Percentiles rank a stretch among this genome's conserved stretches.
phyloP scores from a whole-genome alignment of 2,888 invertebrate genomes.

The Cinara cedri region DNA sequence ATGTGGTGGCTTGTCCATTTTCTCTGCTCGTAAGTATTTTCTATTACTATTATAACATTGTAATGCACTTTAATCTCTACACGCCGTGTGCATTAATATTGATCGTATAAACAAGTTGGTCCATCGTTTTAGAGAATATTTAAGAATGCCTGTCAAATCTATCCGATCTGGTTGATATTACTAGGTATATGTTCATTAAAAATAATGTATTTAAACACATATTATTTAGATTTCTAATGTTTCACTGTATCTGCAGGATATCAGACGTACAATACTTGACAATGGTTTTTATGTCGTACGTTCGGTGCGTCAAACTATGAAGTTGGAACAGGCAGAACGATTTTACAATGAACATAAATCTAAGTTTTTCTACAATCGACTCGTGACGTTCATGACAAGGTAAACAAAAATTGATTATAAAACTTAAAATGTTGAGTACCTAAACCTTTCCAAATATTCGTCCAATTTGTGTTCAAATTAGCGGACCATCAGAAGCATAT shows the following conservation, averaged over 20 bases:
- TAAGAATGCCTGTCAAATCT: not conserved
- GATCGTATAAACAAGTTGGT: not conserved
- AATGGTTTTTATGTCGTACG: conserved; percentile 77
- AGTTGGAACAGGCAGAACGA: conserved; percentile 69
- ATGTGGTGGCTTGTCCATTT: conserved; percentile 78
- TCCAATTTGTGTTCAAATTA: conserved; percentile 62
- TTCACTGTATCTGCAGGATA: conserved; percentile 64
- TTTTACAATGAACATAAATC: conserved; percentile 84
- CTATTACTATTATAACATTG: not conserved
- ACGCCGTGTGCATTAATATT: not conserved
- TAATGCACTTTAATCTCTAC: not conserved
- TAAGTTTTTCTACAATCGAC: conserved; percentile 83
- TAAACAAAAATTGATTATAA: conserved; percentile 61
- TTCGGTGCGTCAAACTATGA: conserved; percentile 71
- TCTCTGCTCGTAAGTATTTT: conserved; percentile 67
- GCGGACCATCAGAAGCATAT: conserved; percentile 83
- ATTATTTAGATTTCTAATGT: conserved; percentile 8
- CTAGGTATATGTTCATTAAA: not conserved
- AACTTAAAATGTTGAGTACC: no score
- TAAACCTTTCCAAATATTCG: not conserved
- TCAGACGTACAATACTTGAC: conserved; percentile 71
- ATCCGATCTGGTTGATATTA: not conserved
- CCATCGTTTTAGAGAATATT: no score
- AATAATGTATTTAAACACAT: not conserved
- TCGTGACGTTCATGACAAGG: conserved; percentile 84